phyloP scores from a whole-genome alignment of 2,113 vertebrate species.

The Tyrannus savana region DNA sequence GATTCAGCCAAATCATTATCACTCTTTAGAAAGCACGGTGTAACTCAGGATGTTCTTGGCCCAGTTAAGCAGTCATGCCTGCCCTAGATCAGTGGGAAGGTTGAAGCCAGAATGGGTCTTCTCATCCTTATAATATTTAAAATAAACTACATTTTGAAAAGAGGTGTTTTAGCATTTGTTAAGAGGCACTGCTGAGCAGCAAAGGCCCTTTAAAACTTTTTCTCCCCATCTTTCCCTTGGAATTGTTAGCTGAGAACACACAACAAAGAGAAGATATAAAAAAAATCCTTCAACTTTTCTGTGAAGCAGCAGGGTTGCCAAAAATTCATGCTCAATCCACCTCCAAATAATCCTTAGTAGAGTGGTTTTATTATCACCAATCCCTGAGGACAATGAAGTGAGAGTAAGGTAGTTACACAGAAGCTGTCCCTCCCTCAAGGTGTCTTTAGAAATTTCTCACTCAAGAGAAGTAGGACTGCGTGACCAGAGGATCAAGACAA shows the following conservation, averaged over 20 bases:
- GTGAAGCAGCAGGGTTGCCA: background rate
- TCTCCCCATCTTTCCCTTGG: background rate
- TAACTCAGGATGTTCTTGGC: background rate
- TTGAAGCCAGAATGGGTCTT: background rate
- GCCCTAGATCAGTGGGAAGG: background rate
- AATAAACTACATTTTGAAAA: background rate
- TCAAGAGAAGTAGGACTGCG: background rate
- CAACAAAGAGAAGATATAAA: constrained; percentile 12
- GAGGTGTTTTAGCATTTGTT: background rate
- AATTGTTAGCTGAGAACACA: constrained; percentile 3
- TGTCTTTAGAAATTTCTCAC: background rate
- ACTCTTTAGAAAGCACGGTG: background rate
- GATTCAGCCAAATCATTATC: background rate
- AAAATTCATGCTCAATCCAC: constrained; percentile 1
- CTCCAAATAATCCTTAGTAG: background rate
- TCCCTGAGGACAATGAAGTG: background rate
- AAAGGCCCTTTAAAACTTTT: background rate
- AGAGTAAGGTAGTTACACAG: background rate
- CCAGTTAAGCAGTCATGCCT: background rate
- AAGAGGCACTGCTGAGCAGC: background rate
- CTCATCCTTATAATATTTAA: background rate
- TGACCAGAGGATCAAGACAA: background rate
- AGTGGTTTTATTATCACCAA: background rate
- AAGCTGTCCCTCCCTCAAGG: background rate
- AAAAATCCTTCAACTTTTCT: background rate